These are phyloP conservation scores for Esperia sulphurella DNA, from an alignment of 2,888 invertebrate genomes.

Conservation along the genomic window DNA sequence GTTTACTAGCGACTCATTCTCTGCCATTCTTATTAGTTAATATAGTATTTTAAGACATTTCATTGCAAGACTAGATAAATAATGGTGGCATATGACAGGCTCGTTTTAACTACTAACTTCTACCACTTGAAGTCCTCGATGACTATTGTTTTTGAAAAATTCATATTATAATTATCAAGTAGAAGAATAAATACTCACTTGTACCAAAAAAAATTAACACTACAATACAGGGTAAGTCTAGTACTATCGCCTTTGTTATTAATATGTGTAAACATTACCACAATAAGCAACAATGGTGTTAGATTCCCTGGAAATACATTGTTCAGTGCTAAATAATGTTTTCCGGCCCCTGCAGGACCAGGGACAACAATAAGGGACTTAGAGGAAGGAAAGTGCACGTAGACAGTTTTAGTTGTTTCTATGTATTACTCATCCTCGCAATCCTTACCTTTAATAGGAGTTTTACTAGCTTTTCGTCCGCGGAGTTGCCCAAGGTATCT, in stretches of 20 bases:
- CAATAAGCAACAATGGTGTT: conserved; percentile 4
- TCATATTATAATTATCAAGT: too few species aligned
- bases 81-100: too few species aligned
- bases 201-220: too few species aligned
- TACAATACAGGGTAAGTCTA: neutral
- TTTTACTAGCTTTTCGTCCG: neutral
- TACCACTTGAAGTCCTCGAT: too few species aligned
- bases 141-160: too few species aligned
- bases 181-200: too few species aligned
- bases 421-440: neutral
- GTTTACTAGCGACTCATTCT: too few species aligned
- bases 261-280: neutral
- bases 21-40: too few species aligned
- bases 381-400: neutral
- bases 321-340: conserved; percentile 5
- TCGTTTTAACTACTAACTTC: too few species aligned
- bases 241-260: neutral
- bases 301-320: conserved; percentile 1
- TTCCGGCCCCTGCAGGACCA: conserved; percentile 1
- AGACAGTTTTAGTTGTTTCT: neutral
- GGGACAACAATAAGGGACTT: neutral
- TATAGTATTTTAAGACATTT: too few species aligned
- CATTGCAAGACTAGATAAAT: too few species aligned
- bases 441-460: neutral
- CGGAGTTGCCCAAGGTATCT: too few species aligned